A percentile compares a stretch with the other conserved stretches of the same genome.
Conservation (phyloP, 2,797 vertebrate species). For the Hybognathus amarus region DNA sequence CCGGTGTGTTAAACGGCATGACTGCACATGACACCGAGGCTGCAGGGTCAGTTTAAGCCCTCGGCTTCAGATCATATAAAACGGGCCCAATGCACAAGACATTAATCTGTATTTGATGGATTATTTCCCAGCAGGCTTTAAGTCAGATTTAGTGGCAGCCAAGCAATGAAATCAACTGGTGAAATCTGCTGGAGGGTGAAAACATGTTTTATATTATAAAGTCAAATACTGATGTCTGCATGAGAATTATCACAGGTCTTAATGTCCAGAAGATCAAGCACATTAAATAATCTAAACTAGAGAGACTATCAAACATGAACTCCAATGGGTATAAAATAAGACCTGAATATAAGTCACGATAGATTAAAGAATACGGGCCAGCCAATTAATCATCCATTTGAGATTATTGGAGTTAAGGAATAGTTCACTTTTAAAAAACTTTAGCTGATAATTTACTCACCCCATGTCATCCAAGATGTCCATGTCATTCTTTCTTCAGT, state of each 20-base stretch:
- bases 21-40: slow-evolving; percentile 12
- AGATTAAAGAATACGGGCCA: not conserved
- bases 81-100: slow-evolving; percentile 31
- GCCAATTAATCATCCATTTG: not conserved
- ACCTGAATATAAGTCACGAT: not conserved
- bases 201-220: slow-evolving; percentile 20
- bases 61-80: slow-evolving; percentile 49
- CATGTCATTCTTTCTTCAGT: no score
- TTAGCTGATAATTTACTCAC: no score
- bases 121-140: slow-evolving; percentile 49
- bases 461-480: no score
- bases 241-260: slow-evolving; percentile 9
- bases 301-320: not conserved
- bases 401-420: no score
- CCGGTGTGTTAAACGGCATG: not conserved
- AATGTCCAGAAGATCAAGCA: not conserved
- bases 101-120: slow-evolving; percentile 53
- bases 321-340: not conserved
- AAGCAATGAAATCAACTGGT: slow-evolving; percentile 30
- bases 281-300: slow-evolving; percentile 24
- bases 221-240: slow-evolving; percentile 10
- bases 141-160: slow-evolving; percentile 45
- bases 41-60: not conserved
- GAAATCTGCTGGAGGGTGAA: not conserved
- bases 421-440: no score